A percentile compares a stretch with the other conserved stretches of the same genome.
These are phyloP conservation scores for Timandra comae DNA, from an alignment of 2,888 invertebrate species.

Conservation along the genomic window DNA sequence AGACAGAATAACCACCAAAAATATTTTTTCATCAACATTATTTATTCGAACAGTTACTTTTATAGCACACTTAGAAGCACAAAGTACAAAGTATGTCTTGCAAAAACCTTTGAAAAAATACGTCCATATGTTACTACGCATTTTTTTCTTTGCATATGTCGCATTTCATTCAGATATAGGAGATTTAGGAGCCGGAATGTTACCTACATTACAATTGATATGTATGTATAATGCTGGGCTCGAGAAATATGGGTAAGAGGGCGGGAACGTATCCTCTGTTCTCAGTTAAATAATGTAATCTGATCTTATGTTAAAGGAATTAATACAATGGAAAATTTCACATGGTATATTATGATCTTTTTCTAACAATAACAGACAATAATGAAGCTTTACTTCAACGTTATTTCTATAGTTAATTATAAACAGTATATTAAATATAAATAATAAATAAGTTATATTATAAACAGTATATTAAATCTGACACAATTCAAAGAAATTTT, in stretches of 20 bases:
- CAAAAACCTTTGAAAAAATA: constrained; percentile 52
- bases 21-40: constrained; percentile 56
- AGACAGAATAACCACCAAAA: constrained; percentile 41
- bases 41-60: constrained; percentile 55
- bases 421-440: too few species aligned
- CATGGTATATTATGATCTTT: too few species aligned
- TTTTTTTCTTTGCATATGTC: constrained; percentile 36
- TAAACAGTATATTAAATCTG: too few species aligned
- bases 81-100: constrained; percentile 44
- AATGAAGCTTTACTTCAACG: too few species aligned
- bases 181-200: constrained; percentile 24
- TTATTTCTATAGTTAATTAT: too few species aligned
- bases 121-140: constrained; percentile 42
- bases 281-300: too few species aligned
- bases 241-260: constrained; percentile 6
- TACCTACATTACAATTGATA: constrained; percentile 13
- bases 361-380: too few species aligned
- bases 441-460: too few species aligned
- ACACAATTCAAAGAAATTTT: too few species aligned
- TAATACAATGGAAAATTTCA: too few species aligned
- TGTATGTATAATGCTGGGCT: constrained; percentile 4
- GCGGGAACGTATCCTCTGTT: too few species aligned
- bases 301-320: too few species aligned
- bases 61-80: constrained; percentile 50
- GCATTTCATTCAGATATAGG: constrained; percentile 32